Conservation (phyloP, 1,140 invertebrate species). For the Drosophila ironensis region DNA sequence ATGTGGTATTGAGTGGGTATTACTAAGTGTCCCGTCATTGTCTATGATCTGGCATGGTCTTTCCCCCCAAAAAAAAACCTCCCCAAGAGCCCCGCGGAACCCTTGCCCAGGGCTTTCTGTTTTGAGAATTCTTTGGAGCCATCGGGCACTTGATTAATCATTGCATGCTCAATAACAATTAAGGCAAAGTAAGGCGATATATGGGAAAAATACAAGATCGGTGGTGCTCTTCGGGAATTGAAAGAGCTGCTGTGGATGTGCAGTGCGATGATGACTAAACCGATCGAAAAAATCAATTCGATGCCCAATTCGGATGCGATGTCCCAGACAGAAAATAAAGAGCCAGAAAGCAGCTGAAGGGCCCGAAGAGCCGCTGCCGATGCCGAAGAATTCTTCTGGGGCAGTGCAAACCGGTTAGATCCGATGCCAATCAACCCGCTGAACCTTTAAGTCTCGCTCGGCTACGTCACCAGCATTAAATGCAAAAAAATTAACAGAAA, state of each 20-base stretch:
- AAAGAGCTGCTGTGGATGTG: too few species aligned
- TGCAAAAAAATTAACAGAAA: neutral
- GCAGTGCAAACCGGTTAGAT: slow-evolving; percentile 57
- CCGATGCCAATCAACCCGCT: slow-evolving; percentile 49
- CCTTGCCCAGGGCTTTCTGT: too few species aligned
- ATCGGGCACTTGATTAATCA: slow-evolving; percentile 50
- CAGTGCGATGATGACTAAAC: slow-evolving; percentile 69
- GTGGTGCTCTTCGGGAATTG: neutral
- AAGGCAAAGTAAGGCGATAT: too few species aligned
- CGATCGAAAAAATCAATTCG: slow-evolving; percentile 62
- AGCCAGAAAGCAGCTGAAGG: neutral
- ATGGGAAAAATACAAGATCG: slow-evolving; percentile 25
- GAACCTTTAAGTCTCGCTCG: slow-evolving; percentile 20
- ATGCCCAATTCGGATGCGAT: slow-evolving; percentile 25
- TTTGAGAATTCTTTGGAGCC: too few species aligned
- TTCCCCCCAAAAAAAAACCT: neutral
- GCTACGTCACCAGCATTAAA: slow-evolving; percentile 23
- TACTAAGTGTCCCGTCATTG: slow-evolving; percentile 25
- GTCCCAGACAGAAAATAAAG: neutral
- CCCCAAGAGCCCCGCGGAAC: too few species aligned
- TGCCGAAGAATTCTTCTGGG: neutral
- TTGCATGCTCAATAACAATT: slow-evolving; percentile 66
- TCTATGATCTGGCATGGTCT: slow-evolving; percentile 10
- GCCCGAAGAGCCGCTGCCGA: neutral
- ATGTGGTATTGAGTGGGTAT: neutral